Conservation (phyloP, 2,797 vertebrate genomes). For the Peromyscus melanophrys region DNA sequence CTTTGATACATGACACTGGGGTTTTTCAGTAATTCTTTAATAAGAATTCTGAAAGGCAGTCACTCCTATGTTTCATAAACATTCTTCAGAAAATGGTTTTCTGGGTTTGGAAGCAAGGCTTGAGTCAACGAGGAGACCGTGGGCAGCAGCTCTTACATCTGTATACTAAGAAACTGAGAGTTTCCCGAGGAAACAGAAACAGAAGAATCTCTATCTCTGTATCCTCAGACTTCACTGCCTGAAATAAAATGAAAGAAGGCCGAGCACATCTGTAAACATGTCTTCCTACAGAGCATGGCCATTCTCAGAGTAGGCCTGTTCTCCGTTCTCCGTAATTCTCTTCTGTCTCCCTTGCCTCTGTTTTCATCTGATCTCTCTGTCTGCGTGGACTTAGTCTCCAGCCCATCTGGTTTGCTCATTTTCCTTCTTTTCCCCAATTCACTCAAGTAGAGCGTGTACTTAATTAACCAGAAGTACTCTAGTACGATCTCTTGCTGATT, state of each 20-base stretch:
- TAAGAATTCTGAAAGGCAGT: background rate
- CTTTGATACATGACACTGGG: background rate
- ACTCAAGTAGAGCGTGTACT: background rate
- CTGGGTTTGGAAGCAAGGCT: background rate
- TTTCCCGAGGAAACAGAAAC: constrained; percentile 47
- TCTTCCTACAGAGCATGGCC: background rate
- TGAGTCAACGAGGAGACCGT: rapidly evolving
- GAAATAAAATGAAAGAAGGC: background rate
- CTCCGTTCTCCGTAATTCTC: background rate
- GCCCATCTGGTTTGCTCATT: background rate
- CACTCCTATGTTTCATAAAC: background rate
- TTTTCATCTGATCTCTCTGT: background rate
- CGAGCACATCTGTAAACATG: background rate
- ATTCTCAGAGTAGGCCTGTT: background rate
- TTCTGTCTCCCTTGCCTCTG: background rate
- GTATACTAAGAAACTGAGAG: background rate
- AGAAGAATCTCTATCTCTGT: background rate
- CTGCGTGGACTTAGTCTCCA: background rate
- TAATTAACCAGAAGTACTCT: constrained; percentile 33
- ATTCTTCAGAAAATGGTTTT: background rate
- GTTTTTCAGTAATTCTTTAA: background rate
- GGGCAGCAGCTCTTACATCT: background rate
- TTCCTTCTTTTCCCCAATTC: background rate
- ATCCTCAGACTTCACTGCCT: background rate
- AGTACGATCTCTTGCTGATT: background rate